phyloP scores from a whole-genome alignment of 2,113 vertebrate genomes.

The Anguilla rostrata region DNA sequence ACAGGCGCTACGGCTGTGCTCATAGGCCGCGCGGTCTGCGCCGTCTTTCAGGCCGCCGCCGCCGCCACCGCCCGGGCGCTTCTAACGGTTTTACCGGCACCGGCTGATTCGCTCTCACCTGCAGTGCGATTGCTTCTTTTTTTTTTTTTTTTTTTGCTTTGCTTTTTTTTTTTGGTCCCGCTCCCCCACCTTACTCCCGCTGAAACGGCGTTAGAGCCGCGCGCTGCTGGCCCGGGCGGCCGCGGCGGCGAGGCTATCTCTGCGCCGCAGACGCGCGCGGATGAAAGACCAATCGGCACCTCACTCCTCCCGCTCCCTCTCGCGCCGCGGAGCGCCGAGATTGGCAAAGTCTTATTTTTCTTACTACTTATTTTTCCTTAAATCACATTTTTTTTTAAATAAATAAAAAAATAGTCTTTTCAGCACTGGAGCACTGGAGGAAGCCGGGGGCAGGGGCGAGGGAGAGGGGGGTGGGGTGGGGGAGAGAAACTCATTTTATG shows the following conservation, averaged over 20 bases:
- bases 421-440: background rate
- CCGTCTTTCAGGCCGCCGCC: background rate
- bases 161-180: background rate
- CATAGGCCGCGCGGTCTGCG: background rate
- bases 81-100: background rate
- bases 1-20: conserved; percentile 14
- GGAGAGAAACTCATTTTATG: background rate
- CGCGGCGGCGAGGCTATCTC: conserved; percentile 23
- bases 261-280: conserved; percentile 14
- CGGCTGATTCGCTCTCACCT: conserved; percentile 18
- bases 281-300: conserved; percentile 28
- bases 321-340: background rate
- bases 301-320: conserved; percentile 3
- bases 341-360: conserved; percentile 22
- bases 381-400: background rate
- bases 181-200: background rate
- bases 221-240: conserved; percentile 11
- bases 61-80: background rate
- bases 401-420: background rate
- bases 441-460: background rate
- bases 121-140: conserved; percentile 20
- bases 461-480: too few species aligned
- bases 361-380: conserved; percentile 2
- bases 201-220: conserved; percentile 21
- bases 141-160: background rate